Evolutionary conservation across 2,888 invertebrate genomes (phyloP), one percentile per base, ranked within the genome.

Genomic region (Achlya flavicornis): DNA sequence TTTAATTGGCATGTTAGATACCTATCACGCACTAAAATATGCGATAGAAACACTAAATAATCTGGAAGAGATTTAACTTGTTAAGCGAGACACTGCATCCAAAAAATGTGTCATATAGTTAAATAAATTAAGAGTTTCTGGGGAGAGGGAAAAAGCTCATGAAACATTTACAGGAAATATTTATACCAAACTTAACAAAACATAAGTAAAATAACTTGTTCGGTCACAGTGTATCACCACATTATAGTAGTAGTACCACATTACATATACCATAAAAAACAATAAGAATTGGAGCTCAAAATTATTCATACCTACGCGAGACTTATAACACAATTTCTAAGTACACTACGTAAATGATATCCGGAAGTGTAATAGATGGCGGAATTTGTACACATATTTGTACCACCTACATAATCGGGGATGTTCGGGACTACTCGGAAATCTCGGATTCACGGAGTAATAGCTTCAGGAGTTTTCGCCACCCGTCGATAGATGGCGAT

Each of bases 401-500:
- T 38, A 38, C 12, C 2, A 41, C 41, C 41, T 41, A 41, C 12
- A 12, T 41, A 38, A 46, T 58, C 73, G 64, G 70, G 61, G 57
- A 65, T 58, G 48, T 65, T 66, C 67, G 19, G 58, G n/a, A 60
- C 57, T 58, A 63, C 66, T 46, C 12, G 12, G 41, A 41, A 4
- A n/a, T n/a, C n/a, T n/a, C n/a, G n/a, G n/a, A n/a, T n/a, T 61
- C 57, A 58, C 61, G 58, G 62, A 33, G 62, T 35, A 7, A 35
- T 35, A 38, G 61, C 38, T 63, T 61, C 33, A 62, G 61, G 57
- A 58, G 61, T 63, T 73, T 63, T 61, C 58, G 82, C 88, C 79
- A 80, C 82, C 73, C 84, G 74, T 58, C 79, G 74, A 79, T 68
- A 91, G 92, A 85, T 89, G 90, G 80, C 86, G 80, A 62, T 73